Evolutionary conservation across 2,888 invertebrate species (phyloP).

Genomic region (Rhogogaster chlorosoma): DNA sequence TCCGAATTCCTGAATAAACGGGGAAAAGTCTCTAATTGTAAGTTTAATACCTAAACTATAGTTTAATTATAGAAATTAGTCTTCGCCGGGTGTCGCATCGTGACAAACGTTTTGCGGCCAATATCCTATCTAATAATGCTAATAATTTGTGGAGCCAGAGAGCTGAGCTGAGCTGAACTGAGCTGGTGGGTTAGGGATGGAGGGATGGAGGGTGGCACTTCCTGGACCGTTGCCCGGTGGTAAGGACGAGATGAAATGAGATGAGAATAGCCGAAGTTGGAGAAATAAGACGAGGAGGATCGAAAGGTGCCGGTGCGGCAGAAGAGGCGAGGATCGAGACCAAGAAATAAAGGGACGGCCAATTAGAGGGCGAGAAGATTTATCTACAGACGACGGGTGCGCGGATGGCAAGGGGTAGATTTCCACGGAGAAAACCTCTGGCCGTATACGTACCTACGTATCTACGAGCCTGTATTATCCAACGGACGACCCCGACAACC

Average conservation of each 20-base stretch:
- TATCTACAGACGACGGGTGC: slow-evolving; percentile 77
- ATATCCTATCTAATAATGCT: slow-evolving; percentile 76
- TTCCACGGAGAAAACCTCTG: slow-evolving; percentile 35
- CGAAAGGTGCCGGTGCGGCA: slow-evolving; percentile 58
- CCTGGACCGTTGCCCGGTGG: slow-evolving; percentile 73
- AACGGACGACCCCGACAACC: slow-evolving; percentile 71
- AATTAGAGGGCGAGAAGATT: slow-evolving; percentile 78
- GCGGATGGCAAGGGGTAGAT: slow-evolving; percentile 73
- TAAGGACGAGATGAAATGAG: slow-evolving; percentile 50
- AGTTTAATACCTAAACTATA: slow-evolving; percentile 5
- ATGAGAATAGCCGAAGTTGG: slow-evolving; percentile 55
- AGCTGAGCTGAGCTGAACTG: slow-evolving; percentile 45
- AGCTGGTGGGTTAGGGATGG: slow-evolving; percentile 46
- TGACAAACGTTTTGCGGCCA: slow-evolving; percentile 74
- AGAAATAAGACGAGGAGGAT: slow-evolving; percentile 61
- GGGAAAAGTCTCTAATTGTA: not conserved
- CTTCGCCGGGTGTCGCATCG: slow-evolving; percentile 59
- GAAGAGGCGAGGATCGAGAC: slow-evolving; percentile 60
- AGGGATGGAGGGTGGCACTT: slow-evolving; percentile 63
- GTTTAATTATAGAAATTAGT: slow-evolving; percentile 38
- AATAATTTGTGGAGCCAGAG: slow-evolving; percentile 71
- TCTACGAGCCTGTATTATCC: slow-evolving; percentile 73
- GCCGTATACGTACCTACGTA: slow-evolving; percentile 59
- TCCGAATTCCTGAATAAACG: not conserved
- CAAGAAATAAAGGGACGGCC: slow-evolving; percentile 76